These are phyloP conservation scores for Ceratotherium simum DNA, from an alignment of 2,113 vertebrate genomes.

Conservation along the genomic window DNA sequence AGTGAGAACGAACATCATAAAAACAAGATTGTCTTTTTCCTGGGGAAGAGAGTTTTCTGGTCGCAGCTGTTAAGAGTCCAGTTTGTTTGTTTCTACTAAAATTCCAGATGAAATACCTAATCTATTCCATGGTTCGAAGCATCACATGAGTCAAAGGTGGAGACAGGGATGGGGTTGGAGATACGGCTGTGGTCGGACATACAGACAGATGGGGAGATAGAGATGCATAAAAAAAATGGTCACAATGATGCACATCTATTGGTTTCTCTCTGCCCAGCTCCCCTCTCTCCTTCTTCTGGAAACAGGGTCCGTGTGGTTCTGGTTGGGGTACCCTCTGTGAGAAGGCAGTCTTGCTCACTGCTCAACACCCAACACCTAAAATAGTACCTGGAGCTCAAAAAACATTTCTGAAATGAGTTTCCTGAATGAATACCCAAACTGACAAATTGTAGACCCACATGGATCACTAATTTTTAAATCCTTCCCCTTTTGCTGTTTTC, in stretches of 20 bases:
- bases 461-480: background rate
- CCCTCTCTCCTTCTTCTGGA: background rate
- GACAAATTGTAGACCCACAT: background rate
- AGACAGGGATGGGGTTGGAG: too few species aligned
- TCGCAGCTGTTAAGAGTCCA: background rate
- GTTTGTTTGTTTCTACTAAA: background rate
- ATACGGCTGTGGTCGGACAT: background rate
- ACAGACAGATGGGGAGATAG: background rate
- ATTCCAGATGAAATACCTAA: background rate
- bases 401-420: background rate
- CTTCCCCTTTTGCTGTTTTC: background rate
- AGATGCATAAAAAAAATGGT: background rate
- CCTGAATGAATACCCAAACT: background rate
- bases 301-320: accelerated
- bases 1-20: background rate
- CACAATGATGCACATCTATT: accelerated
- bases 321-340: background rate
- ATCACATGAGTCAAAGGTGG: background rate
- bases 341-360: background rate
- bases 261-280: background rate
- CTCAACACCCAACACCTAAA: background rate
- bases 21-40: background rate
- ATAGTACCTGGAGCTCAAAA: background rate
- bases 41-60: too few species aligned
- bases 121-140: background rate